Percentiles rank a stretch among this genome's conserved stretches.
These are phyloP conservation scores for Osedax fenrisi DNA, from an alignment of 2,888 invertebrate species.

Conservation along the genomic window DNA sequence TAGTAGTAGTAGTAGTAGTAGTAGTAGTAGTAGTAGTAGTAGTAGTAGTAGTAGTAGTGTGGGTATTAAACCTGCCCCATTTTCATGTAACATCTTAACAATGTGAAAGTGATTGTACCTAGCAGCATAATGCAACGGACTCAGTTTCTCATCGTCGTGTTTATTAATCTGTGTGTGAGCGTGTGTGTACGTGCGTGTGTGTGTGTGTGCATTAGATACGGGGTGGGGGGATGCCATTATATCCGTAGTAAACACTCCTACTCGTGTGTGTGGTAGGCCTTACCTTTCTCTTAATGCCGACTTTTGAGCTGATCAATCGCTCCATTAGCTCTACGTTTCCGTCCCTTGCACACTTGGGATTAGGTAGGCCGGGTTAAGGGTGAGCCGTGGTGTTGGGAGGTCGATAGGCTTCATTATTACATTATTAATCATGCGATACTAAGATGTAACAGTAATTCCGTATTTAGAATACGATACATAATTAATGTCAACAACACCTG, in stretches of 20 bases:
- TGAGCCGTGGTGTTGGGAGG: no score
- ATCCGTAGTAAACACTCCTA: no score
- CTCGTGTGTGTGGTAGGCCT: no score
- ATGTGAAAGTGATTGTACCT: constrained; percentile 50
- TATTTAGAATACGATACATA: no score
- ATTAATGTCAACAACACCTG: no score
- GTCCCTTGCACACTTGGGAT: constrained; percentile 49
- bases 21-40: no score
- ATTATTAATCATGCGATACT: no score
- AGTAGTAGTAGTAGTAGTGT: no score
- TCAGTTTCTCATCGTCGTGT: constrained; percentile 48
- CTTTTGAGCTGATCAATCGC: constrained; percentile 39
- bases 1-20: no score
- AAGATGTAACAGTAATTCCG: no score
- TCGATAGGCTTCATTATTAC: no score
- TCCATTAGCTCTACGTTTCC: constrained; percentile 43
- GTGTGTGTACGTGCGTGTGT: not conserved
- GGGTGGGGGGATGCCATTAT: not conserved
- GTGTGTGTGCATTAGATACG: not conserved
- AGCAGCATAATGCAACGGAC: constrained; percentile 52
- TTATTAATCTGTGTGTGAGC: constrained; percentile 38
- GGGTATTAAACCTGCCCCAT: constrained; percentile 48
- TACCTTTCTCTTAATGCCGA: constrained; percentile 42
- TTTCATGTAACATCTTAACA: constrained; percentile 47
- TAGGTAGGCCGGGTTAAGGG: no score